These are phyloP conservation scores for Zaprionus vittiger DNA, from an alignment of 1,140 invertebrate genomes.

Conservation along the genomic window DNA sequence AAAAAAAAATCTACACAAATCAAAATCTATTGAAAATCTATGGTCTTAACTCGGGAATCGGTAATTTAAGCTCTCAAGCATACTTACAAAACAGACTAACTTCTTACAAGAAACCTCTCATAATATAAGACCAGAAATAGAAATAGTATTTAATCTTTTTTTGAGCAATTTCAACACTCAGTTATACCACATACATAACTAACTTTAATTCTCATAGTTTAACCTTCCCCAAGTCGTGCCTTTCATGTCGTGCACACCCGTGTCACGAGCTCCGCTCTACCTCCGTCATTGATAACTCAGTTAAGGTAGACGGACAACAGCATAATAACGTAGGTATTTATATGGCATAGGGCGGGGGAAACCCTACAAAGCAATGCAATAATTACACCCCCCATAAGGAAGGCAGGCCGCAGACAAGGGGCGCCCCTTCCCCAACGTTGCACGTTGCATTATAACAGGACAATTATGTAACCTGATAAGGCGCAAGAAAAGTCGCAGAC, in stretches of 20 bases:
- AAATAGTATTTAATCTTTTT: too few relatives aligned
- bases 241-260: background rate
- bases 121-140: too few relatives aligned
- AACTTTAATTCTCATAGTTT: background rate
- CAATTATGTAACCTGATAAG: constrained; percentile 81
- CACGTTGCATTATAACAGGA: constrained; percentile 54
- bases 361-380: constrained; percentile 73
- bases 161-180: too few relatives aligned
- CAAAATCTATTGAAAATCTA: too few relatives aligned
- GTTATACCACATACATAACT: too few relatives aligned
- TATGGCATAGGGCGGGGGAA: constrained; percentile 48
- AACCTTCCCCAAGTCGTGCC: background rate
- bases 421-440: background rate
- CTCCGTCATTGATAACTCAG: constrained; percentile 48
- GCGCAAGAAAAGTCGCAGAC: constrained; percentile 60
- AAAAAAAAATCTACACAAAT: too few relatives aligned
- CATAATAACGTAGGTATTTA: background rate
- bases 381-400: constrained; percentile 71
- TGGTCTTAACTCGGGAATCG: too few relatives aligned
- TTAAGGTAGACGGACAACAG: constrained; percentile 8
- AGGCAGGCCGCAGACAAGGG: background rate
- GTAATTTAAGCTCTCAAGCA: too few relatives aligned
- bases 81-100: too few relatives aligned
- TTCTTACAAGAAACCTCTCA: too few relatives aligned
- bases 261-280: constrained; percentile 1